Evolutionary conservation across 2,888 invertebrate species (phyloP).

Genomic region (Urechis unicinctus): DNA sequence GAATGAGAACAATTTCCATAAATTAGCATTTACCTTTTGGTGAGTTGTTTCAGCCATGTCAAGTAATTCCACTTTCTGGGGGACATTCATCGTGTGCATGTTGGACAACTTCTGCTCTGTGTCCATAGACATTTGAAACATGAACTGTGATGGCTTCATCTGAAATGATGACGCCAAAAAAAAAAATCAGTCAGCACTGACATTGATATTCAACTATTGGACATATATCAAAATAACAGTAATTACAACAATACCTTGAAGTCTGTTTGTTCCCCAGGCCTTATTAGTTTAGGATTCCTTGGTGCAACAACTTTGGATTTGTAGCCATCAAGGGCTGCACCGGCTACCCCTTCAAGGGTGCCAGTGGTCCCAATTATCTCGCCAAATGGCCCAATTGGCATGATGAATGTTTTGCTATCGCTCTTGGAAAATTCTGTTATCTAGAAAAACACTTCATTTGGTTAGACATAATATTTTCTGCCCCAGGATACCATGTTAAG

Average conservation of each 20-base stretch:
- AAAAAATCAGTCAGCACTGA: background rate
- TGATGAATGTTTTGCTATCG: no score
- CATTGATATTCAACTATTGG: background rate
- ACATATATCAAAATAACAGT: background rate
- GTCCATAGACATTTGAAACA: constrained; percentile 48
- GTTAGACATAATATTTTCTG: no score
- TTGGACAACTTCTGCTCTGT: constrained; percentile 49
- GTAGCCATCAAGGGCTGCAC: constrained; percentile 32
- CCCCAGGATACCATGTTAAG: no score
- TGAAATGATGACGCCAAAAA: constrained; percentile 13
- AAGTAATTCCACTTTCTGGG: constrained; percentile 45
- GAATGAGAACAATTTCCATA: no score
- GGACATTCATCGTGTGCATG: constrained; percentile 47
- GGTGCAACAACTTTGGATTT: constrained; percentile 48
- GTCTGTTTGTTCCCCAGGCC: background rate
- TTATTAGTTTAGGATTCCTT: constrained; percentile 47
- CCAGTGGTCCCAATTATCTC: constrained; percentile 50
- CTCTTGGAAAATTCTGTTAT: no score
- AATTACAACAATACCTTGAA: background rate
- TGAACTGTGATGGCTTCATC: constrained; percentile 48
- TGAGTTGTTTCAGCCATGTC: constrained; percentile 50
- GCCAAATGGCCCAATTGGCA: constrained; percentile 47
- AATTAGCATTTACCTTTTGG: constrained; percentile 48
- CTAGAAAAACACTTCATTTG: no score
- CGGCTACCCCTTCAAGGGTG: constrained; percentile 41